Evolutionary conservation across 2,888 invertebrate genomes (phyloP).

Genomic region (Caenorhabditis wallacei): DNA sequence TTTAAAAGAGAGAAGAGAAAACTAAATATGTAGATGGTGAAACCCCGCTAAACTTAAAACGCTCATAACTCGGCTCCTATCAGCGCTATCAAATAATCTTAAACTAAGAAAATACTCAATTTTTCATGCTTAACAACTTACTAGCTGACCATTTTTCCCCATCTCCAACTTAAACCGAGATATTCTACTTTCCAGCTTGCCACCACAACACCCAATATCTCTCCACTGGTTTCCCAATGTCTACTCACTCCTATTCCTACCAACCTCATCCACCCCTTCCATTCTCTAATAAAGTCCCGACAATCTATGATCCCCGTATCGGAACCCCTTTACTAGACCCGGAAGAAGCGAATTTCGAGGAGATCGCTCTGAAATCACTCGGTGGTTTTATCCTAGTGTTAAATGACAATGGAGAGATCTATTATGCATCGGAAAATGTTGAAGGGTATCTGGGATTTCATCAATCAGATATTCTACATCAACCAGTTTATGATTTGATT

Average conservation of each 20-base stretch:
- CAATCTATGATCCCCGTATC: slow-evolving; percentile 72
- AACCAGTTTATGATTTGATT: slow-evolving; percentile 98
- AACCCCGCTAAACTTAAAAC: no score
- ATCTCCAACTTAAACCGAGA: neutral
- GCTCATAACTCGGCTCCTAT: no score
- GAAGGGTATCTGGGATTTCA: slow-evolving; percentile 99
- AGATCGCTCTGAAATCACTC: slow-evolving; percentile 87
- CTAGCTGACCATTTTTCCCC: no score
- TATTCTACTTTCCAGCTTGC: slow-evolving; percentile 60
- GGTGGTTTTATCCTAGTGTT: slow-evolving; percentile 99
- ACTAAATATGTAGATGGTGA: no score
- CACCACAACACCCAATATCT: slow-evolving; percentile 59
- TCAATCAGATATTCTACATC: slow-evolving; percentile 99
- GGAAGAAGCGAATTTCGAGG: slow-evolving; percentile 77
- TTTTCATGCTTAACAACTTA: neutral
- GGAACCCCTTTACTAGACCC: slow-evolving; percentile 75
- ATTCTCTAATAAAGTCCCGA: slow-evolving; percentile 69
- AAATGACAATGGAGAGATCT: slow-evolving; percentile 96
- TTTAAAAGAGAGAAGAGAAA: no score
- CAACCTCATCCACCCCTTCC: slow-evolving; percentile 59
- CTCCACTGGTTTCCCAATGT: slow-evolving; percentile 57
- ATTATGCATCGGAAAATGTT: slow-evolving; percentile 99
- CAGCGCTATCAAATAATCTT: no score
- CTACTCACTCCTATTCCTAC: slow-evolving; percentile 67
- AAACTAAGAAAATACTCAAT: no score